Conservation (phyloP, 2,113 vertebrate species). For the Microtus montanus region DNA sequence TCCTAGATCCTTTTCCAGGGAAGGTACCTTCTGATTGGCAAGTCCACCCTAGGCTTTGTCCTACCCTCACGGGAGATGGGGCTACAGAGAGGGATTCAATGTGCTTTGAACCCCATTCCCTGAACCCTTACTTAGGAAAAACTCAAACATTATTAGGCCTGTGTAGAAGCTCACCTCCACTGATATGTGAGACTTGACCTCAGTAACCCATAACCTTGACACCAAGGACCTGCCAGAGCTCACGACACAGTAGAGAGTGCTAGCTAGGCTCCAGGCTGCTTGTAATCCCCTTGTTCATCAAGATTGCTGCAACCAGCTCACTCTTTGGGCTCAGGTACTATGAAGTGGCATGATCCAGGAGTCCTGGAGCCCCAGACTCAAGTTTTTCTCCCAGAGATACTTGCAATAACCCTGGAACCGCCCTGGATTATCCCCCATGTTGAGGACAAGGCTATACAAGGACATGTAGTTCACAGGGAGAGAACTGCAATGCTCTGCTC, state of each 20-base stretch:
- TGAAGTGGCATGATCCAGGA: not conserved
- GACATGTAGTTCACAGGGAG: rapidly evolving
- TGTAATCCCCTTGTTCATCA: not conserved
- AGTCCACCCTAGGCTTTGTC: not conserved
- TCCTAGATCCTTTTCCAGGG: not conserved
- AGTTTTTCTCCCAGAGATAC: not conserved
- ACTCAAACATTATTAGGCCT: not conserved
- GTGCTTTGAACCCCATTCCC: not conserved
- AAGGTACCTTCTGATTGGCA: not conserved
- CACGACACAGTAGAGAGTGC: not conserved
- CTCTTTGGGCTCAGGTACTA: not conserved
- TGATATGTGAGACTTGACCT: not conserved
- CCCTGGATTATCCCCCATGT: too few species aligned
- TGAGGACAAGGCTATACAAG: rapidly evolving
- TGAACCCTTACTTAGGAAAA: not conserved
- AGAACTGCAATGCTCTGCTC: not conserved
- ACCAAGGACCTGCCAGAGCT: not conserved
- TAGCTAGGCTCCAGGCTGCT: not conserved
- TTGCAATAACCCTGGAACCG: rapidly evolving
- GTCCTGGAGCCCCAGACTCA: not conserved
- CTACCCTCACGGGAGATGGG: not conserved
- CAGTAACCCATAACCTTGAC: not conserved
- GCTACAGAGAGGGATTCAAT: too few species aligned
- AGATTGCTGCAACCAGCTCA: too few species aligned
- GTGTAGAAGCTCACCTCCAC: not conserved